Evolutionary conservation across 2,888 invertebrate genomes (phyloP).

Genomic region (Tortrix viridana): DNA sequence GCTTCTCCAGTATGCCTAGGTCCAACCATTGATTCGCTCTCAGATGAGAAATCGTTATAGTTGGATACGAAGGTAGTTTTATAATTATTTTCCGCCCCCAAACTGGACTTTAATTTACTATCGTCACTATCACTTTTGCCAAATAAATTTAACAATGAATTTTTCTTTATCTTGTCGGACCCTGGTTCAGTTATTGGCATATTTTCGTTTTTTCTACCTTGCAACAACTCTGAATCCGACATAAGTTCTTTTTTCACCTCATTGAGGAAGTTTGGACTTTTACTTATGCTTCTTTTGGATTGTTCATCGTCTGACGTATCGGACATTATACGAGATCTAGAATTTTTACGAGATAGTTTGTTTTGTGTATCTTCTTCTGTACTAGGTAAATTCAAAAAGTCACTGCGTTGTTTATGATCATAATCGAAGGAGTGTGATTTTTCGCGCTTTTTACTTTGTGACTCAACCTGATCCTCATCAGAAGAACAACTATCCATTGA

Average conservation of each 20-base stretch:
- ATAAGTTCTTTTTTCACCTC: conserved; percentile 85
- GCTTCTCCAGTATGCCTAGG: conserved; percentile 77
- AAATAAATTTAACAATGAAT: conserved; percentile 71
- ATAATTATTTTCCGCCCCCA: conserved; percentile 66
- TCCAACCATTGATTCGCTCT: conserved; percentile 72
- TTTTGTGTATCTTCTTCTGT: conserved; percentile 79
- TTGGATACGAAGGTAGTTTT: conserved; percentile 60
- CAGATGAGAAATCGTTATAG: conserved; percentile 75
- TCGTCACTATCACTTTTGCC: conserved; percentile 79
- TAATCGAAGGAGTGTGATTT: conserved; percentile 74
- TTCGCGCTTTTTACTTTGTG: conserved; percentile 78
- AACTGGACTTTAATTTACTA: conserved; percentile 66
- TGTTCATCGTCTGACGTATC: conserved; percentile 90
- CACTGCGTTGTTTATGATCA: conserved; percentile 76
- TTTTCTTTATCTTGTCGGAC: conserved; percentile 67
- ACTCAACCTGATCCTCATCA: conserved; percentile 75
- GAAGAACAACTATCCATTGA: conserved; percentile 84
- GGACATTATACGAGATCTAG: conserved; percentile 89
- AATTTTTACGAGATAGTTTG: conserved; percentile 87
- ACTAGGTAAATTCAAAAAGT: conserved; percentile 75
- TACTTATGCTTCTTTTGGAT: conserved; percentile 80
- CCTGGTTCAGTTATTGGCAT: conserved; percentile 51
- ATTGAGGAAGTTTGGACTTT: conserved; percentile 61
- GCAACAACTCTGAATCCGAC: conserved; percentile 68
- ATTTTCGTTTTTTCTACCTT: conserved; percentile 54